phyloP scores from a whole-genome alignment of 2,888 invertebrate genomes.

The Enoplolaimus lenunculus region DNA sequence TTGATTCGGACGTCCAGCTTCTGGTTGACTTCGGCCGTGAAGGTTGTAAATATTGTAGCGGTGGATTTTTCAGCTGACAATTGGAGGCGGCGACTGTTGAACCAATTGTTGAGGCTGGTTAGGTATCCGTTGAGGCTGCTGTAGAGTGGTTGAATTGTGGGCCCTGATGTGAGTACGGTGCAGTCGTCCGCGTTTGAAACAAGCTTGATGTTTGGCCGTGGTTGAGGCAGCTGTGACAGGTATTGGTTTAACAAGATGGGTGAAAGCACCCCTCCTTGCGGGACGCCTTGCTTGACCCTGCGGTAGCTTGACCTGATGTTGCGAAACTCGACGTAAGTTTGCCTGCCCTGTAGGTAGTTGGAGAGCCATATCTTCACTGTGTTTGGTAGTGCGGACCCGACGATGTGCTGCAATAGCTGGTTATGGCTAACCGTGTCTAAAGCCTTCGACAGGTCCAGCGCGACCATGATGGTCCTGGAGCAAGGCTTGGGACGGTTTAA shows the following conservation, averaged over 20 bases:
- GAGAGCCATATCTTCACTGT: no score
- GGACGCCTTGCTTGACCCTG: no score
- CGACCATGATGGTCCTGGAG: no score
- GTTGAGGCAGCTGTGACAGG: background rate
- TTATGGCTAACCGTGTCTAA: no score
- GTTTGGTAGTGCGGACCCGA: no score
- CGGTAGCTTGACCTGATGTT: no score
- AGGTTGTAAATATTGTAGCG: conserved; percentile 4
- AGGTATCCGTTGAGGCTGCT: background rate
- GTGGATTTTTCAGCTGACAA: conserved; percentile 1
- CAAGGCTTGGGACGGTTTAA: no score
- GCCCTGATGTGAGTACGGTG: background rate
- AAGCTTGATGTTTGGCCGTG: conserved; percentile 2
- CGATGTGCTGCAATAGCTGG: no score
- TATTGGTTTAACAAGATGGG: background rate
- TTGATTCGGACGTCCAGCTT: background rate
- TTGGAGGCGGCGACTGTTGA: background rate
- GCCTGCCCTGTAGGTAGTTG: no score
- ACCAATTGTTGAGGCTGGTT: background rate
- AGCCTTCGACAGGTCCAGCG: no score
- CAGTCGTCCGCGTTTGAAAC: background rate
- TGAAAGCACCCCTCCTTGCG: background rate
- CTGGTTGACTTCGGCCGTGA: background rate
- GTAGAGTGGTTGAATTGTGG: background rate
- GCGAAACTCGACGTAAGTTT: no score